Percentiles rank a stretch among this genome's conserved stretches.
phyloP scores from a whole-genome alignment of 2,113 vertebrate genomes.

The Chloroceryle aenea region DNA sequence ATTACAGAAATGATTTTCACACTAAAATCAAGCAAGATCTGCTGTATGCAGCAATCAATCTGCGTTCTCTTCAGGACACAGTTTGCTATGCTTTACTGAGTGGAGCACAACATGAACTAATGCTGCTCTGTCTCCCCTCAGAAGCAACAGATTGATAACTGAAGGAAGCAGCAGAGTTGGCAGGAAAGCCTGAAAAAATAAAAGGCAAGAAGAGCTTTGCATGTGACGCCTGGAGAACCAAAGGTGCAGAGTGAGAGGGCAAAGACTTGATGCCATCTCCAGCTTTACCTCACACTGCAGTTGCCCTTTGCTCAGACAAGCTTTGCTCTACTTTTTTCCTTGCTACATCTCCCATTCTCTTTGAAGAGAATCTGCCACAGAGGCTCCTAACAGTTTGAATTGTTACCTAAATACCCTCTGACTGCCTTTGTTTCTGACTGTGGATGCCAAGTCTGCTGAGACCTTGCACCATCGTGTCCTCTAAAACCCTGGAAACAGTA shows the following conservation, averaged over 20 bases:
- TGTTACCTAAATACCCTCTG: not conserved
- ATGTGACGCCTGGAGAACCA: not conserved
- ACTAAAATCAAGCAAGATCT: not conserved
- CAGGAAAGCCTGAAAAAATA: not conserved
- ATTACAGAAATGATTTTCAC: not conserved
- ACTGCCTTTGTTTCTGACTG: not conserved
- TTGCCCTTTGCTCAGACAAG: not conserved
- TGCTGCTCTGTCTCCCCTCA: not conserved
- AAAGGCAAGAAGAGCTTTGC: not conserved
- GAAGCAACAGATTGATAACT: not conserved
- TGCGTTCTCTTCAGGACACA: not conserved
- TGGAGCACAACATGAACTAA: not conserved
- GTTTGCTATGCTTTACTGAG: not conserved
- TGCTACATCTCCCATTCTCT: not conserved
- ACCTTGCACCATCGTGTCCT: not conserved
- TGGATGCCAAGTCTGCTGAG: not conserved
- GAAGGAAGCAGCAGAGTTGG: not conserved
- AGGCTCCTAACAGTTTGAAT: not conserved
- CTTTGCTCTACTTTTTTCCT: not conserved
- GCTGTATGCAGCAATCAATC: not conserved
- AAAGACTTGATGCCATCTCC: not conserved
- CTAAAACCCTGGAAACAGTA: not conserved
- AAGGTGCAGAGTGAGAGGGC: rapidly evolving
- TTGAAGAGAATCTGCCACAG: not conserved
- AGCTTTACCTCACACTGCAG: not conserved